Percentiles rank a stretch among this genome's conserved stretches.
phyloP scores from a whole-genome alignment of 2,797 vertebrate genomes.

The Moxostoma hubbsi region DNA sequence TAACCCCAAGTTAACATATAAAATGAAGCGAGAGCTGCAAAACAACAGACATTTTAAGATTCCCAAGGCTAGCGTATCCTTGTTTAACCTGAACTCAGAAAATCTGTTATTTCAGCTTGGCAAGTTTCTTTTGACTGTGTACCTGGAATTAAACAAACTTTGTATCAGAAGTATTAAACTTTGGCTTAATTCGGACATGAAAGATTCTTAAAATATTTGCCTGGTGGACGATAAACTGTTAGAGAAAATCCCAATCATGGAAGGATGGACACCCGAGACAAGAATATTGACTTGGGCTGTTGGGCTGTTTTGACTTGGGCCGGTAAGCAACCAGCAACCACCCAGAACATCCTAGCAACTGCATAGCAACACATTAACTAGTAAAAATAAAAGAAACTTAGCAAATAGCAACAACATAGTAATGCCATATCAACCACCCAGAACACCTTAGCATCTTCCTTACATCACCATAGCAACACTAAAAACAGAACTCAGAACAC shows the following conservation, averaged over 20 bases:
- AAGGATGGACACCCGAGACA: no score
- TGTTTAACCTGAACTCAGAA: conserved; percentile 20
- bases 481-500: background rate
- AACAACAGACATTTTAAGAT: conserved; percentile 34
- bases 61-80: conserved; percentile 33
- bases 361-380: no score
- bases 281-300: background rate
- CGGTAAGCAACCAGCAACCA: no score
- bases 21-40: conserved; percentile 32
- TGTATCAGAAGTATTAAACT: background rate
- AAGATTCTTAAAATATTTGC: background rate
- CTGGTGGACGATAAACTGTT: background rate
- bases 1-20: conserved; percentile 46
- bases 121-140: background rate
- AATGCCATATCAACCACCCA: background rate
- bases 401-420: no score
- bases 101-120: background rate
- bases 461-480: no score
- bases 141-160: conserved; percentile 17
- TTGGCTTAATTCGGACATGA: background rate
- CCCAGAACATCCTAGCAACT: no score
- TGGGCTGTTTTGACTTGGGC: no score
- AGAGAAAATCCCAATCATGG: no score
- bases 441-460: background rate
- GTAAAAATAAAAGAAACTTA: no score